These are phyloP conservation scores for Nannoperca obscura DNA, from an alignment of 2,797 vertebrate genomes.

Conservation along the genomic window DNA sequence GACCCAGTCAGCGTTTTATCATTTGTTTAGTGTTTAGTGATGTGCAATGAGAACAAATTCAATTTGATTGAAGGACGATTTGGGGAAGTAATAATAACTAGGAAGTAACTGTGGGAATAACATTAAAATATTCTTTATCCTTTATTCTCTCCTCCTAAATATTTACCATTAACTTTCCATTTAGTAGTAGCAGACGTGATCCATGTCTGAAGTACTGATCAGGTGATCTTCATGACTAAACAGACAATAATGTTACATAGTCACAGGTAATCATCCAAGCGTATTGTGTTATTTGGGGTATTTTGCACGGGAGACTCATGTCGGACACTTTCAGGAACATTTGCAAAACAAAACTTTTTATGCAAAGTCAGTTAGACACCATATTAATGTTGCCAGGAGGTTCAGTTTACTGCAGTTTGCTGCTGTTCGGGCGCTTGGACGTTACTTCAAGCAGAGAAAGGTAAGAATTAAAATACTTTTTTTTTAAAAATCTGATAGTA, in stretches of 20 bases:
- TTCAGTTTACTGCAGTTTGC: background rate
- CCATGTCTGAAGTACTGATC: no score
- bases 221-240: background rate
- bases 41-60: no score
- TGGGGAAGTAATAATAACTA: background rate
- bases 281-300: background rate
- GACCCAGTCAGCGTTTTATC: background rate
- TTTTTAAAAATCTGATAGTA: no score
- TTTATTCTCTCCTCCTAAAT: background rate
- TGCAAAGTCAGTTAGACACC: conserved; percentile 46
- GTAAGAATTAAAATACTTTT: background rate
- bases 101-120: no score
- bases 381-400: background rate
- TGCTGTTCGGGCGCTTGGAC: background rate
- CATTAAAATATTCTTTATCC: background rate
- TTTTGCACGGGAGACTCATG: conserved; percentile 31
- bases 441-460: background rate
- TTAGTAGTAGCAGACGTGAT: background rate
- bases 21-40: background rate
- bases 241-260: background rate
- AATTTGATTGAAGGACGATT: no score
- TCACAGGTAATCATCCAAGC: accelerated
- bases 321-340: conserved; percentile 31
- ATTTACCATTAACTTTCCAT: background rate
- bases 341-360: conserved; percentile 69